Conservation (phyloP, 2,888 invertebrate species). For the Glaucopsyche alexis region DNA sequence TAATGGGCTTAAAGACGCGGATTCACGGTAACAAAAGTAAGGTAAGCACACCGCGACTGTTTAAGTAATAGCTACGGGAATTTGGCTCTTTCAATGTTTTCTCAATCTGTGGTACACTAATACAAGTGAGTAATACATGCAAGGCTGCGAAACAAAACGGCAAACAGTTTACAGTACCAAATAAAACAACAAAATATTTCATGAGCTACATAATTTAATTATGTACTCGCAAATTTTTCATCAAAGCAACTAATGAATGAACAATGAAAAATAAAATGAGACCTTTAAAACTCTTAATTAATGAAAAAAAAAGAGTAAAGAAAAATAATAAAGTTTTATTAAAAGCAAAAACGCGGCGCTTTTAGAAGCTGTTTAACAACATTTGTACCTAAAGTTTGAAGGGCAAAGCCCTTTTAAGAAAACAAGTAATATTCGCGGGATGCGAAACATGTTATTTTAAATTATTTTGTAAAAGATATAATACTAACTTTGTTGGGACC, state of each 20-base stretch:
- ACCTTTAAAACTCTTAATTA: conserved; percentile 11
- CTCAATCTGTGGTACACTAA: too few species aligned
- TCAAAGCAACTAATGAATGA: not conserved
- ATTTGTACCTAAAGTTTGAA: conserved; percentile 14
- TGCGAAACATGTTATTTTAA: not conserved
- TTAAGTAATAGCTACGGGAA: too few species aligned
- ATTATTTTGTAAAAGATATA: not conserved
- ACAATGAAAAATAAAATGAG: not conserved
- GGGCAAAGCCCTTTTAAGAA: not conserved
- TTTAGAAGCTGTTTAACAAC: conserved; percentile 9
- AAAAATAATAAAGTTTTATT: conserved; percentile 12
- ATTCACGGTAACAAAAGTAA: too few species aligned
- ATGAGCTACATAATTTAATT: not conserved
- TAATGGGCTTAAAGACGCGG: too few species aligned
- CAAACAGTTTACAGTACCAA: too few species aligned
- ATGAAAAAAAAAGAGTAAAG: conserved; percentile 1
- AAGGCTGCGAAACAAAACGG: too few species aligned
- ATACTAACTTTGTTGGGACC: too few species aligned
- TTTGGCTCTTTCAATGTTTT: too few species aligned
- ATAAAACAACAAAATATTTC: not conserved
- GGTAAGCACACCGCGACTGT: too few species aligned
- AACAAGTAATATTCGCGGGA: conserved; percentile 1
- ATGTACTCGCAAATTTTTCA: not conserved
- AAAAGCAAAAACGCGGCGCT: conserved; percentile 10
- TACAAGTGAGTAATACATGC: too few species aligned